Conservation (phyloP, 2,113 vertebrate species). For the Centropristis striata region DNA sequence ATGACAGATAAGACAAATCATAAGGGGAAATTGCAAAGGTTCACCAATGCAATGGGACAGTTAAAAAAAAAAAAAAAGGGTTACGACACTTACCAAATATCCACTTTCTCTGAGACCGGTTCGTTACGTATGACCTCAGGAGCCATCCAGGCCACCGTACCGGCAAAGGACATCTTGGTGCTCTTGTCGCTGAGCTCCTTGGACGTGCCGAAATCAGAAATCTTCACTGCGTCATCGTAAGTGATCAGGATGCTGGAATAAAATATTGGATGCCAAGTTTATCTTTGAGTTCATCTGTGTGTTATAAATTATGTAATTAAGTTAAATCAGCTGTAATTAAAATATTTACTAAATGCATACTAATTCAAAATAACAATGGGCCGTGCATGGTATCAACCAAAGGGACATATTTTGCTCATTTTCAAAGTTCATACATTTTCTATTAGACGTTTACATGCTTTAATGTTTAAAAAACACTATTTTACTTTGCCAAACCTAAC, state of each 20-base stretch:
- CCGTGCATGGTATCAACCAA: too few relatives aligned
- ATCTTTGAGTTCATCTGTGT: neutral
- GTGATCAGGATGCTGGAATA: slow-evolving; percentile 95
- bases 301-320: neutral
- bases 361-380: neutral
- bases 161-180: slow-evolving; percentile 99
- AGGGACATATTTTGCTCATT: too few relatives aligned
- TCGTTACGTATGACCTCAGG: slow-evolving; percentile 98
- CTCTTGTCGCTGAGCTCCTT: slow-evolving; percentile 98
- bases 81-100: slow-evolving; percentile 92
- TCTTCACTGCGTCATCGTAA: slow-evolving; percentile 98
- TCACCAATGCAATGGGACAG: slow-evolving; percentile 9
- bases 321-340: neutral
- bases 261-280: neutral
- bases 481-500: too few relatives aligned
- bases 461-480: too few relatives aligned
- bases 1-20: slow-evolving; percentile 55
- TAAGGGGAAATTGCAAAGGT: slow-evolving; percentile 4
- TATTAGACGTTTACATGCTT: too few relatives aligned
- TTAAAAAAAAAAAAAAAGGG: slow-evolving; percentile 6
- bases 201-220: slow-evolving; percentile 98
- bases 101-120: slow-evolving; percentile 98
- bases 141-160: slow-evolving; percentile 99
- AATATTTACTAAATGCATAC: neutral
- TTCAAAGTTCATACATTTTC: too few relatives aligned